Conservation (phyloP, 2,113 vertebrate species). For the Centrocercus urophasianus region DNA sequence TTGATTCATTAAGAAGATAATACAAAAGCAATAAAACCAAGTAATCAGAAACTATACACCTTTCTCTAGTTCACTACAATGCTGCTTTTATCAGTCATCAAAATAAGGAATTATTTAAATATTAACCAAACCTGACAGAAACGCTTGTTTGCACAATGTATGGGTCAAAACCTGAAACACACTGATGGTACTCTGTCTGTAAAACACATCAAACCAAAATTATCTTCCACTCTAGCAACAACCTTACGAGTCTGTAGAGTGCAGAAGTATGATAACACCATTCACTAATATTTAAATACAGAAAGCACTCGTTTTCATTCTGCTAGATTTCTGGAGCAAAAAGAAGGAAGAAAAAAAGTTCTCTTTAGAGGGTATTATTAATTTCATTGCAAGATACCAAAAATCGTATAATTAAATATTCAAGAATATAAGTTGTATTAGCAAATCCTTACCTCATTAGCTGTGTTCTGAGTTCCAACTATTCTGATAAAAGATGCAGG, state of each 20-base stretch:
- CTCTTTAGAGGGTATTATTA: background rate
- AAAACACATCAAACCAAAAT: background rate
- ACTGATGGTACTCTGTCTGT: background rate
- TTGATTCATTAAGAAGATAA: background rate
- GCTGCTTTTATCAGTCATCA: background rate
- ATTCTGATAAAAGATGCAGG: constrained; percentile 95
- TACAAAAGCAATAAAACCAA: background rate
- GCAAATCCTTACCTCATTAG: constrained; percentile 88
- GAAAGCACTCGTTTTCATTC: background rate
- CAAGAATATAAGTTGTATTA: background rate
- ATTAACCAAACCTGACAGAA: background rate
- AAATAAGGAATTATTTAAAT: constrained; percentile 31
- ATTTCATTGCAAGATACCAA: background rate
- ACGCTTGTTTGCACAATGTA: background rate
- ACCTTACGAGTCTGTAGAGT: background rate
- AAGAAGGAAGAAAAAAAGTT: background rate
- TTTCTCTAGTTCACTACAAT: background rate
- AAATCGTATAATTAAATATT: background rate
- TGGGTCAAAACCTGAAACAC: background rate
- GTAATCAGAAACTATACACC: background rate
- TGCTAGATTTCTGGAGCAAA: background rate
- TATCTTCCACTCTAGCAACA: background rate
- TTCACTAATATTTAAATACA: background rate
- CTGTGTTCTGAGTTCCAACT: constrained; percentile 97
- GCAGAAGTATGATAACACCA: background rate